A percentile compares a stretch with the other conserved stretches of the same genome.
Evolutionary conservation across 2,113 vertebrate genomes (phyloP).

Genomic region (Syngnathus scovelli): DNA sequence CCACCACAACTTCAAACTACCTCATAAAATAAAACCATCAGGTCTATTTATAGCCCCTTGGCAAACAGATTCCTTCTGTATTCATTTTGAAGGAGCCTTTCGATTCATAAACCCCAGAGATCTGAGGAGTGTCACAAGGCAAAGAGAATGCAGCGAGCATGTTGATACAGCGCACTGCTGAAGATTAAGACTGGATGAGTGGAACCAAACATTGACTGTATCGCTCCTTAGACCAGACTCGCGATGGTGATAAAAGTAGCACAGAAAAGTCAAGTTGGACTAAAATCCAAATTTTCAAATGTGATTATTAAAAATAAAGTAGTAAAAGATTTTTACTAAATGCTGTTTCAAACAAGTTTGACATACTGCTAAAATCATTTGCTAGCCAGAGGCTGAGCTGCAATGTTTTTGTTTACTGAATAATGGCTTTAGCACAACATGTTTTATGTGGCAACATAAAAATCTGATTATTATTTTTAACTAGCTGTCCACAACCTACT

Average conservation of each 20-base stretch:
- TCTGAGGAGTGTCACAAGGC: slow-evolving; percentile 18
- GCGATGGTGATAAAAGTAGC: background rate
- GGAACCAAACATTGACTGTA: slow-evolving; percentile 10
- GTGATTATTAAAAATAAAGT: no score
- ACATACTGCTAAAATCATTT: no score
- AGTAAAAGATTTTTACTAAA: no score
- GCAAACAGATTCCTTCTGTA: slow-evolving; percentile 26
- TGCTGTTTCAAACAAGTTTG: no score
- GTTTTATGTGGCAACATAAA: no score
- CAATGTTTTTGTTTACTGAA: no score
- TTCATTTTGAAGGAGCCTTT: slow-evolving; percentile 11
- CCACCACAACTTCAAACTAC: slow-evolving; percentile 16
- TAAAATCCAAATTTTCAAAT: background rate
- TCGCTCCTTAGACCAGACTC: background rate
- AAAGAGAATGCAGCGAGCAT: slow-evolving; percentile 14
- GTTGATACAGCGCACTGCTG: slow-evolving; percentile 13
- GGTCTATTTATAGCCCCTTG: slow-evolving; percentile 28
- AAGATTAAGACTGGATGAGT: background rate
- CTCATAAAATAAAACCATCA: slow-evolving; percentile 29
- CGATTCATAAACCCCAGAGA: slow-evolving; percentile 21
- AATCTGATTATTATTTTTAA: background rate
- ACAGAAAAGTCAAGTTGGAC: background rate
- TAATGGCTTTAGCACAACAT: no score
- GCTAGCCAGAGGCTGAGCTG: no score
- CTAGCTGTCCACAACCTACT: background rate